Evolutionary conservation across 2,113 vertebrate species (phyloP).

Genomic region (Ochotona curzoniae): DNA sequence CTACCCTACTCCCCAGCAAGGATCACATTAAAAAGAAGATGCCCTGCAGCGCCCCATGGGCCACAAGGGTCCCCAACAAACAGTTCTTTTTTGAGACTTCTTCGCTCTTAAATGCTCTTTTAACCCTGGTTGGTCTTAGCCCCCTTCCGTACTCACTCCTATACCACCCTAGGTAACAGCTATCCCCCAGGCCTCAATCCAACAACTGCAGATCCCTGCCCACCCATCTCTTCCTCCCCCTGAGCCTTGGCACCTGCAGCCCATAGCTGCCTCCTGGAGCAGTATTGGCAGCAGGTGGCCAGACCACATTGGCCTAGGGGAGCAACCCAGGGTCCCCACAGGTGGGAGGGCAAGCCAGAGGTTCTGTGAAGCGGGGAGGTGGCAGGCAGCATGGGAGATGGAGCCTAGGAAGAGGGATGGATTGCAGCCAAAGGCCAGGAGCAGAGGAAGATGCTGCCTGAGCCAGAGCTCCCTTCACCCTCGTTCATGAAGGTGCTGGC

Average conservation of each 20-base stretch:
- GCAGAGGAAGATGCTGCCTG: too few relatives aligned
- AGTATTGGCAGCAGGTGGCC: not conserved
- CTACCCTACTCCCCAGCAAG: too few relatives aligned
- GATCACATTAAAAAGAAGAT: too few relatives aligned
- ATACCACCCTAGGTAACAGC: not conserved
- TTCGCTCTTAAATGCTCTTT: not conserved
- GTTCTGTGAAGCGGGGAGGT: not conserved
- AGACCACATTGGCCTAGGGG: not conserved
- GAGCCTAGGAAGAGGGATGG: not conserved
- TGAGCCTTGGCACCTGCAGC: not conserved
- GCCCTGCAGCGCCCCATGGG: too few relatives aligned
- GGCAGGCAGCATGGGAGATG: not conserved
- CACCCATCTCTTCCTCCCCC: not conserved
- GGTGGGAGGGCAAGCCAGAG: not conserved
- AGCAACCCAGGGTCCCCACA: not conserved
- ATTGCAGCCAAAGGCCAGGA: not conserved
- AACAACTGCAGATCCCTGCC: not conserved
- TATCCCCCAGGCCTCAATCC: not conserved
- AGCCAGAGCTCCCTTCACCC: not conserved
- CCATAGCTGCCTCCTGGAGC: too few relatives aligned
- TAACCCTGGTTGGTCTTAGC: not conserved
- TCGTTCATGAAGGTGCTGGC: too few relatives aligned
- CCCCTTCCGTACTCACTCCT: not conserved
- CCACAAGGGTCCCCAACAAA: too few relatives aligned
- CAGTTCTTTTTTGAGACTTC: not conserved